Percentiles rank a stretch among this genome's conserved stretches.
These are phyloP conservation scores for Peucedramus taeniatus DNA, from an alignment of 2,113 vertebrate species.

Conservation along the genomic window DNA sequence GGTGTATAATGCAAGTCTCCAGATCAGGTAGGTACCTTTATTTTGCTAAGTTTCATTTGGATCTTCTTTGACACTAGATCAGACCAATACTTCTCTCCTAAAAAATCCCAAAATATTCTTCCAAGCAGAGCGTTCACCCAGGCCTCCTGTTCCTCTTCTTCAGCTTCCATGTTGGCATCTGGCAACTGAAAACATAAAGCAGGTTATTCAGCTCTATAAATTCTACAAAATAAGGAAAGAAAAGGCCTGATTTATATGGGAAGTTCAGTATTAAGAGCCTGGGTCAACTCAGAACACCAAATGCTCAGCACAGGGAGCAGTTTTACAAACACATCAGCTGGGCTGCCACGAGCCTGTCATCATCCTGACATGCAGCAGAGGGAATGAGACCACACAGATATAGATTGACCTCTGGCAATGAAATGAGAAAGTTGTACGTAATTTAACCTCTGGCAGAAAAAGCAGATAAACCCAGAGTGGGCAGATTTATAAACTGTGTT, in stretches of 20 bases:
- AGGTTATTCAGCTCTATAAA: not conserved
- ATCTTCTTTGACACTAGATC: conserved; percentile 96
- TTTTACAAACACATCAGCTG: not conserved
- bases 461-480: not conserved
- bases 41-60: conserved; percentile 99
- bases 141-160: conserved; percentile 82
- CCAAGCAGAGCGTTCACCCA: conserved; percentile 96
- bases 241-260: not conserved
- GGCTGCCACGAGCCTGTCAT: not conserved
- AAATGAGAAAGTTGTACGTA: not conserved
- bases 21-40: conserved; percentile 79
- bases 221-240: not conserved
- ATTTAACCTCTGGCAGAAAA: conserved; percentile 8
- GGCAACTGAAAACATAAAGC: conserved; percentile 73
- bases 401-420: not conserved
- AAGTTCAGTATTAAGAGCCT: not conserved
- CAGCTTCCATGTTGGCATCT: conserved; percentile 52
- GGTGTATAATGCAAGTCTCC: not conserved
- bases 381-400: not conserved
- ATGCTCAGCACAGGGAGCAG: not conserved
- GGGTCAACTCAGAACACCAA: not conserved
- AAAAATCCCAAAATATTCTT: conserved; percentile 97
- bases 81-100: conserved; percentile 97
- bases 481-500: not conserved
- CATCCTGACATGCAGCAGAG: not conserved